Percentiles rank a stretch among this genome's conserved stretches.
Evolutionary conservation across 2,113 vertebrate species (phyloP).

Genomic region (Labrus mixtus): DNA sequence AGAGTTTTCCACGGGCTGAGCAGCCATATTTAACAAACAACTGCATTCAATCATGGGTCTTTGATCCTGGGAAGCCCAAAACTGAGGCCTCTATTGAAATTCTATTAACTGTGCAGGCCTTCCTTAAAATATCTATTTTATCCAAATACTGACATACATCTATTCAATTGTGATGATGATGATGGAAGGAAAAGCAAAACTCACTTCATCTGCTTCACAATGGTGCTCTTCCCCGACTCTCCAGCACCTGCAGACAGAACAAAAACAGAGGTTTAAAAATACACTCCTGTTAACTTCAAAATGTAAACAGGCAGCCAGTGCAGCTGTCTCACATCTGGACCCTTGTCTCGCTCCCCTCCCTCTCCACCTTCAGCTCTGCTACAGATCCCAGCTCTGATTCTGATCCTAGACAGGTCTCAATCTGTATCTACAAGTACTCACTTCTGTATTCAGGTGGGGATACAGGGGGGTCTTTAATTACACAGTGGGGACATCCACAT

Average conservation of each 20-base stretch:
- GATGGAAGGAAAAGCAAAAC: constrained; percentile 75
- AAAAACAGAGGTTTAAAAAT: constrained; percentile 84
- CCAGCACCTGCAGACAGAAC: constrained; percentile 90
- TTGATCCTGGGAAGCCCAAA: too few relatives aligned
- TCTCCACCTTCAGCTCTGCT: constrained; percentile 14
- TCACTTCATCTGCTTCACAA: constrained; percentile 99
- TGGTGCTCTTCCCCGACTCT: constrained; percentile 96
- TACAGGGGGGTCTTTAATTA: constrained; percentile 7
- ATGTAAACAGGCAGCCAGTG: constrained; percentile 73
- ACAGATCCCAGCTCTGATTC: constrained; percentile 34
- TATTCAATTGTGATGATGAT: neutral
- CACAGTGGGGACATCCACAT: neutral
- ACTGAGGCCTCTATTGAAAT: too few relatives aligned
- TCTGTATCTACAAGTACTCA: neutral
- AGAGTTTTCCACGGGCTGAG: too few relatives aligned
- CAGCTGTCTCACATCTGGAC: constrained; percentile 75
- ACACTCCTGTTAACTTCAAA: constrained; percentile 63
- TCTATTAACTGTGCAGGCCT: too few relatives aligned
- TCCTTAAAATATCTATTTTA: too few relatives aligned
- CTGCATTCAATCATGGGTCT: too few relatives aligned
- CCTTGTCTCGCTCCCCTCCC: constrained; percentile 20
- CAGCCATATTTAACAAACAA: too few relatives aligned
- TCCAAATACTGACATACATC: neutral
- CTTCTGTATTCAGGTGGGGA: constrained; percentile 4
- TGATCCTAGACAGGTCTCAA: constrained; percentile 10